These are phyloP conservation scores for Furcula furcula DNA, from an alignment of 2,888 invertebrate genomes.

Conservation along the genomic window DNA sequence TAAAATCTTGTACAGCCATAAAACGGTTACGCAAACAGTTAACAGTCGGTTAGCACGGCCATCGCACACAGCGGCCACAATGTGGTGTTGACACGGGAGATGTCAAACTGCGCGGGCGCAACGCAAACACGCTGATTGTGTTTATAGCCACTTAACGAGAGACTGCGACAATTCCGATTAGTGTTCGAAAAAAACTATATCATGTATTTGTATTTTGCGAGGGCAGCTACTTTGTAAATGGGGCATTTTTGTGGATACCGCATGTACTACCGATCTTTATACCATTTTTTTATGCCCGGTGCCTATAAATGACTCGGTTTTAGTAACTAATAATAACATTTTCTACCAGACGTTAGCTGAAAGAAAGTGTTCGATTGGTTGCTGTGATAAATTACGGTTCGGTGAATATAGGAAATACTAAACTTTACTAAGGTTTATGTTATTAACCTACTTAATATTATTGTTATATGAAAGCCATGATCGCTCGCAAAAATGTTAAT, in stretches of 20 bases:
- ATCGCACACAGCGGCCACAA: slow-evolving; percentile 59
- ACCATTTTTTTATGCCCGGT: too few relatives aligned
- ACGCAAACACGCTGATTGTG: slow-evolving; percentile 73
- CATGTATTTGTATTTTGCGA: slow-evolving; percentile 64
- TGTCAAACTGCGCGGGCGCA: slow-evolving; percentile 69
- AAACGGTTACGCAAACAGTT: slow-evolving; percentile 65
- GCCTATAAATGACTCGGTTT: too few relatives aligned
- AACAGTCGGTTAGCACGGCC: slow-evolving; percentile 64
- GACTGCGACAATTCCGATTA: slow-evolving; percentile 76
- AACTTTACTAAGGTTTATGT: too few relatives aligned
- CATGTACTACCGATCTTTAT: slow-evolving; percentile 12
- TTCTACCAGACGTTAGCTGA: too few relatives aligned
- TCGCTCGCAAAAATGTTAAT: too few relatives aligned
- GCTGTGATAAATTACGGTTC: too few relatives aligned
- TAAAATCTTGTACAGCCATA: slow-evolving; percentile 30
- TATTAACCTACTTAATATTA: too few relatives aligned
- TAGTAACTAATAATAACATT: too few relatives aligned
- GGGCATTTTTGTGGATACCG: slow-evolving; percentile 28
- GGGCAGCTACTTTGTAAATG: slow-evolving; percentile 72
- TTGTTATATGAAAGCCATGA: too few relatives aligned
- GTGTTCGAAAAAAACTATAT: slow-evolving; percentile 68
- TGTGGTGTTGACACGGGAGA: slow-evolving; percentile 59
- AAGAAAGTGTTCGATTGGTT: too few relatives aligned
- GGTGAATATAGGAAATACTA: too few relatives aligned
- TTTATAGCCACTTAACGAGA: slow-evolving; percentile 80